These are phyloP conservation scores for Monopterus albus DNA, from an alignment of 2,113 vertebrate genomes.

Conservation along the genomic window DNA sequence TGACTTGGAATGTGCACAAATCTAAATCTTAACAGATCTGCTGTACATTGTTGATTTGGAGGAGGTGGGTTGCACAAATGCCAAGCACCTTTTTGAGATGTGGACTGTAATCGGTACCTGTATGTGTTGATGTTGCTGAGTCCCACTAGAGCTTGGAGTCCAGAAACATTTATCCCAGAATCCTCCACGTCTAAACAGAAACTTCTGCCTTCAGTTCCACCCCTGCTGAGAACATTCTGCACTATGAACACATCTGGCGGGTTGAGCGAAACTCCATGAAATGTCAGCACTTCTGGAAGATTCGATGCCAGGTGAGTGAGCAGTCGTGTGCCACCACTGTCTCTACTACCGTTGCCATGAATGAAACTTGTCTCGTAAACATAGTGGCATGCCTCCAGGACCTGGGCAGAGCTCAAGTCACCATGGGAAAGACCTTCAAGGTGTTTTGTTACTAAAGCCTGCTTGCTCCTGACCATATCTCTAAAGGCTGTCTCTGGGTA, in stretches of 20 bases:
- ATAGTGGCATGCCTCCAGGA: conserved; percentile 89
- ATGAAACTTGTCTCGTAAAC: conserved; percentile 80
- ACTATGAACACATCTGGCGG: conserved; percentile 85
- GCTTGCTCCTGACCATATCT: conserved; percentile 65
- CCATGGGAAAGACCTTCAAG: conserved; percentile 78
- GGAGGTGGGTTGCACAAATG: not conserved
- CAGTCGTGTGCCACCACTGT: conserved; percentile 36
- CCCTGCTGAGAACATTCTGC: conserved; percentile 75
- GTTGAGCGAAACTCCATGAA: conserved; percentile 82
- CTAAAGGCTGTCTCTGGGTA: conserved; percentile 35
- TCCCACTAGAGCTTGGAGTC: conserved; percentile 83
- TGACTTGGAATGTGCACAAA: too few species aligned
- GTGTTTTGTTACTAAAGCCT: conserved; percentile 77
- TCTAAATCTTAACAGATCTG: too few species aligned
- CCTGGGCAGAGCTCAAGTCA: conserved; percentile 75
- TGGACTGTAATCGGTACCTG: conserved; percentile 80
- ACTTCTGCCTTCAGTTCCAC: conserved; percentile 66
- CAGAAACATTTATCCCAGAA: conserved; percentile 83
- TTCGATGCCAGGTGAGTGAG: conserved; percentile 77
- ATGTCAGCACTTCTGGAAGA: conserved; percentile 83
- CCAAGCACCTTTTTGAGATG: not conserved
- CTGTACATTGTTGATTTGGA: too few species aligned
- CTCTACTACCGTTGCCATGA: conserved; percentile 25
- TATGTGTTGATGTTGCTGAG: conserved; percentile 84
- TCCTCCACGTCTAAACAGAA: conserved; percentile 87